phyloP scores from a whole-genome alignment of 2,113 vertebrate genomes.

The Columba janthina region DNA sequence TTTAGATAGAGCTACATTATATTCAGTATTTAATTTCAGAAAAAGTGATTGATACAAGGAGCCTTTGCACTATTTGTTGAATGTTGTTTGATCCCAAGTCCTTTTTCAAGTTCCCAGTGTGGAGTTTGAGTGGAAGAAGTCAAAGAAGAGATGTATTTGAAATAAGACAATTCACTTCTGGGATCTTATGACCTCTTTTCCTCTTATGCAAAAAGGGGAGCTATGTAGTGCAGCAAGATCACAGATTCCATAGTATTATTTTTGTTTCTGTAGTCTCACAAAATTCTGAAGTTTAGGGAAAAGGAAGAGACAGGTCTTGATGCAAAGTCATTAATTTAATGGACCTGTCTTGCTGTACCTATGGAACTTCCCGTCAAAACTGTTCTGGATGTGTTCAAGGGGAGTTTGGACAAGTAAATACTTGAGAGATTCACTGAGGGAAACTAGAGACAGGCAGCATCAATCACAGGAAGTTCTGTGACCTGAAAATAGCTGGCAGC shows the following conservation, averaged over 20 bases:
- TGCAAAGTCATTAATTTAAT: background rate
- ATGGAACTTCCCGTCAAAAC: background rate
- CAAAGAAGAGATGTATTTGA: background rate
- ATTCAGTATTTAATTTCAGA: background rate
- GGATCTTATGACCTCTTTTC: background rate
- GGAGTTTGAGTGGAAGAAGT: background rate
- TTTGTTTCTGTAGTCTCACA: background rate
- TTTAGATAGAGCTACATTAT: background rate
- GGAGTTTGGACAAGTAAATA: background rate
- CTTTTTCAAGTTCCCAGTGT: background rate
- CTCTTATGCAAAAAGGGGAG: background rate
- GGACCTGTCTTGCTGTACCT: background rate
- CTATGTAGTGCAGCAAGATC: background rate
- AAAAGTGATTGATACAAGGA: background rate
- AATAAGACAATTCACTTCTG: background rate
- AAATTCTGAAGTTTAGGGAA: background rate
- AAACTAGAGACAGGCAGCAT: slow-evolving; percentile 46
- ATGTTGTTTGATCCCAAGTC: background rate
- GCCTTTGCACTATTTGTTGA: background rate
- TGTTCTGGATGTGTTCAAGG: background rate
- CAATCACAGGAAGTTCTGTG: slow-evolving; percentile 56
- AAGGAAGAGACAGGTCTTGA: background rate
- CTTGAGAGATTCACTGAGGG: background rate
- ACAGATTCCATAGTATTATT: background rate
- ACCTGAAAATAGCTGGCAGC: slow-evolving; percentile 62